Conservation (phyloP, 2,888 invertebrate genomes). For the Andrena bucephala region DNA sequence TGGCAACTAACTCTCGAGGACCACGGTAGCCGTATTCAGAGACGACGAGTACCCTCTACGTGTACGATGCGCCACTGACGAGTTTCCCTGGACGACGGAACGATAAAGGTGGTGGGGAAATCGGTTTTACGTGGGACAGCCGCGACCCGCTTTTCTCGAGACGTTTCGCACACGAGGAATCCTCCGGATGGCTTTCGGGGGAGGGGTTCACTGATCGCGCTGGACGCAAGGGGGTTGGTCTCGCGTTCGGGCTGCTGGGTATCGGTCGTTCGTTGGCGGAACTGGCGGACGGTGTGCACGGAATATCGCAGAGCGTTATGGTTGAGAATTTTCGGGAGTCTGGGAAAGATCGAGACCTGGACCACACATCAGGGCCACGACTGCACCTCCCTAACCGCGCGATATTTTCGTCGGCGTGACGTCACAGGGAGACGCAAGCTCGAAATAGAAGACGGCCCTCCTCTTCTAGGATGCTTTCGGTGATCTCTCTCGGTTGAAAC, state of each 20-base stretch:
- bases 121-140: conserved; percentile 67
- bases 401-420: conserved; percentile 83
- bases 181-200: conserved; percentile 33
- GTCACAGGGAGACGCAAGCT: conserved; percentile 80
- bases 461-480: conserved; percentile 64
- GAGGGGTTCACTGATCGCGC: conserved; percentile 45
- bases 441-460: conserved; percentile 82
- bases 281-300: neutral
- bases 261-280: conserved; percentile 7
- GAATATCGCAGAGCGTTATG: conserved; percentile 37
- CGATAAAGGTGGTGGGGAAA: conserved; percentile 55
- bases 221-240: neutral
- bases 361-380: conserved; percentile 73
- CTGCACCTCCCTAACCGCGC: conserved; percentile 77
- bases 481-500: conserved; percentile 58
- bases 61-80: conserved; percentile 72
- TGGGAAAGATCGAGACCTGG: conserved; percentile 81
- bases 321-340: conserved; percentile 77
- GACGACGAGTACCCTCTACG: conserved; percentile 65
- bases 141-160: conserved; percentile 72
- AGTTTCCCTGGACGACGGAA: conserved; percentile 65
- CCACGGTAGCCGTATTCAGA: conserved; percentile 17
- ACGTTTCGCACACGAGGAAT: conserved; percentile 43
- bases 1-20: conserved; percentile 14
- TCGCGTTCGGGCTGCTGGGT: neutral